phyloP scores from a whole-genome alignment of 2,888 invertebrate genomes.

The Syritta pipiens region DNA sequence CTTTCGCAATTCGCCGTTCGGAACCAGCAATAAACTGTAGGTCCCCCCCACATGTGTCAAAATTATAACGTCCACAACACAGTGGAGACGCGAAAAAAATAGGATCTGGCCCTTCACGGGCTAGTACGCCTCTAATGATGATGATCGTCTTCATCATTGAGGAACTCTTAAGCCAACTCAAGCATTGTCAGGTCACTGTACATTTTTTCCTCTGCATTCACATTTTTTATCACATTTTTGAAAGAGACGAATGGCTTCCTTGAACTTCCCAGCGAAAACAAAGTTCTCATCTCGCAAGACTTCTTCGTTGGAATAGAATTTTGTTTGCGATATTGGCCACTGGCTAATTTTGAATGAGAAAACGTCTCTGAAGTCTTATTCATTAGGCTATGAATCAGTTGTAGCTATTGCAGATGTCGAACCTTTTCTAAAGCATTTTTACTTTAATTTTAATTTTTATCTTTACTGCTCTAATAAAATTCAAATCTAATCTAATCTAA shows the following conservation, averaged over 20 bases:
- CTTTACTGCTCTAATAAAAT: too few relatives aligned
- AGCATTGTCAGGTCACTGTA: slow-evolving; percentile 99
- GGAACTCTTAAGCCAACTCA: slow-evolving; percentile 93
- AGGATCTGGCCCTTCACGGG: too few relatives aligned
- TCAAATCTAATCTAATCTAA: too few relatives aligned
- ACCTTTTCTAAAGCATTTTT: slow-evolving; percentile 93
- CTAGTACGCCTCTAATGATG: too few relatives aligned
- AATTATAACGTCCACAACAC: too few relatives aligned
- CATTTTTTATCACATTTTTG: slow-evolving; percentile 90
- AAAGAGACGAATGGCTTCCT: slow-evolving; percentile 95
- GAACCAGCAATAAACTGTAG: too few relatives aligned
- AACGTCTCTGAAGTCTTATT: slow-evolving; percentile 86
- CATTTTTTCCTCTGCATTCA: slow-evolving; percentile 93
- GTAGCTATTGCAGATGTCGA: slow-evolving; percentile 91
- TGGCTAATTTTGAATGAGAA: slow-evolving; percentile 83
- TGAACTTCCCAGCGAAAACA: slow-evolving; percentile 91
- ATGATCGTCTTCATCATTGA: slow-evolving; percentile 78
- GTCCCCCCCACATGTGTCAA: too few relatives aligned
- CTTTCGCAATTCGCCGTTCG: too few relatives aligned
- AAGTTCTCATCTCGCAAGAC: slow-evolving; percentile 89
- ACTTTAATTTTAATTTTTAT: too few relatives aligned
- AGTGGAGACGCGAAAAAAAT: too few relatives aligned
- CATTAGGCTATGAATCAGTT: slow-evolving; percentile 89
- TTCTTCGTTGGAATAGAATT: too few relatives aligned
- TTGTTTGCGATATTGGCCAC: too few relatives aligned